These are phyloP conservation scores for Leistus spinibarbis DNA, from an alignment of 2,888 invertebrate species.

Conservation along the genomic window DNA sequence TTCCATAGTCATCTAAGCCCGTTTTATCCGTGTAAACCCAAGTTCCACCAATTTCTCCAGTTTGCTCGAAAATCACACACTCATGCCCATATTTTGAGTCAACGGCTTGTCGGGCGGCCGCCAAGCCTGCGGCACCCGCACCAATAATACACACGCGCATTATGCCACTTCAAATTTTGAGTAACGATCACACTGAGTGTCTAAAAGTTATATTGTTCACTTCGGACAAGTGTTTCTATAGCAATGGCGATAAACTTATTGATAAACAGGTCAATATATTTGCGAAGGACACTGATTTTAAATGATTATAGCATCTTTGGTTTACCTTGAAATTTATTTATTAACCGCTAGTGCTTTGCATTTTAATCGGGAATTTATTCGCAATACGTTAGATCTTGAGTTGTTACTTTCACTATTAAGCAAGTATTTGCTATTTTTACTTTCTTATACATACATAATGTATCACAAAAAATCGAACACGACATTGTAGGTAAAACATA, in stretches of 20 bases:
- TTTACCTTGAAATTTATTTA: neutral
- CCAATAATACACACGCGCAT: conserved; percentile 73
- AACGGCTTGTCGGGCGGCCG: conserved; percentile 70
- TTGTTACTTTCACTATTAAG: neutral
- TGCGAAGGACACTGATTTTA: neutral
- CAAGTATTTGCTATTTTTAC: neutral
- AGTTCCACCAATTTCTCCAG: conserved; percentile 76
- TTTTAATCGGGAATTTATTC: neutral
- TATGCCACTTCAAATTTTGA: neutral
- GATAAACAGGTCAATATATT: neutral
- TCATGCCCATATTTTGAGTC: conserved; percentile 50
- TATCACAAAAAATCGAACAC: too few species aligned
- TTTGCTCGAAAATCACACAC: conserved; percentile 74
- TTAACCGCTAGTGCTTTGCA: neutral
- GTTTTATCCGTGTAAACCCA: conserved; percentile 78
- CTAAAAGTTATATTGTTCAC: neutral
- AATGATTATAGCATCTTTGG: neutral
- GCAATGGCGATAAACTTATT: neutral
- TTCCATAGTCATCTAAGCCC: conserved; percentile 63
- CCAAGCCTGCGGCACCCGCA: conserved; percentile 83
- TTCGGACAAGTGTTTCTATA: neutral
- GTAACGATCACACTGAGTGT: neutral
- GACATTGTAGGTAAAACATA: too few species aligned
- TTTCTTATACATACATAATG: neutral
- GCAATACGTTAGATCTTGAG: neutral